Evolutionary conservation across 2,797 vertebrate genomes (phyloP), one percentile per base, ranked within the genome.

Genomic region (Gallinago nigripennis): DNA sequence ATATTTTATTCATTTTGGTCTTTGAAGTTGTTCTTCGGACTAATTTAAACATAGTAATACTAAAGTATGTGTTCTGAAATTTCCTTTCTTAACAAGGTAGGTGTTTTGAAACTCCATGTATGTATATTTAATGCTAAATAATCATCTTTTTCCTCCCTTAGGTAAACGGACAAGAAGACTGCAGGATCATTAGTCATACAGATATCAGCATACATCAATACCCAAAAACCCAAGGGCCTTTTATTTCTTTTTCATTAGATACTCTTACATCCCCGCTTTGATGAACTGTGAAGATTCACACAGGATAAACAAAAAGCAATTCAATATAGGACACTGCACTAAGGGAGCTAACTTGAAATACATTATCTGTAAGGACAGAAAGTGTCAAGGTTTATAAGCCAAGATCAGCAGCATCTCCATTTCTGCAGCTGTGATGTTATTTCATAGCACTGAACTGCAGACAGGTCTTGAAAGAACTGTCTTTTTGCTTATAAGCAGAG

Each of bases 231-330:
- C 93, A 95, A 65, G 73, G 66, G 91, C 68, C 13, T 30, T 12
- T 28, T 61, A 66, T 21, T 28, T 39, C 69, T 39, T 31, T 60
- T 25, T 27, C 30, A 56, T 79, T n/a, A 86, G 48, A 64, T 61
- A 66, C 31, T 66, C 51, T 92, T 63, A 86, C 71, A 88, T 61
- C 65, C 31, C 68, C 57, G 48, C 43, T 86, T 91, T 39, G 77
- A 96, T 96, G 86, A 96, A 63, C 77, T 96, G 60, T 51, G 75
- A 96, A 96, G 83, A 97, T 80, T 87, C 90, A 95, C 95, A 95
- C 5, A 12, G 57, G 75, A 96, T 93, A 96, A 97, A 86, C 37
- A 18, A 91, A 96, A 97, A 92, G 56, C 77, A 95, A 94, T 95
- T 96, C 76, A 90, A 71, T 72, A 69, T 4, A 95, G 90, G 65